Percentiles rank a stretch among this genome's conserved stretches.
Conservation (phyloP, 2,797 vertebrate genomes). For the Sphenopsis melanotis region DNA sequence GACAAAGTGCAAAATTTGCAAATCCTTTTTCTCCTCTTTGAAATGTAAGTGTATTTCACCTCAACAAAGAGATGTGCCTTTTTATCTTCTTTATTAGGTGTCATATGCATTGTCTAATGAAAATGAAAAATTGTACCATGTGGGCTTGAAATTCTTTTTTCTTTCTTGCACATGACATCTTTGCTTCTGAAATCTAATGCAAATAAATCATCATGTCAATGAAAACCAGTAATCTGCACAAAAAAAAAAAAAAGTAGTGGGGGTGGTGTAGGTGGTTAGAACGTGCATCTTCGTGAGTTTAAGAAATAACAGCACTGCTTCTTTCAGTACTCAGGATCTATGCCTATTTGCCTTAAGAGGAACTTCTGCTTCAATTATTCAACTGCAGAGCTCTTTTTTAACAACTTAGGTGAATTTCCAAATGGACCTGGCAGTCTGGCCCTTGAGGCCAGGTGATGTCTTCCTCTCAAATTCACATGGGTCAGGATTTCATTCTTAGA, state of each 20-base stretch:
- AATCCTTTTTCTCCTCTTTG: conserved; percentile 36
- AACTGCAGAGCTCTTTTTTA: background rate
- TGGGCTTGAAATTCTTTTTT: background rate
- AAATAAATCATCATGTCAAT: background rate
- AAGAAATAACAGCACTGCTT: background rate
- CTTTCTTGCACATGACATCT: background rate
- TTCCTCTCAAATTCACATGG: background rate
- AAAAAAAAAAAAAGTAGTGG: background rate
- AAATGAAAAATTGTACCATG: background rate
- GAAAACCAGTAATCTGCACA: background rate
- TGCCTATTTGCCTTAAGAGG: background rate
- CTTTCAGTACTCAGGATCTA: background rate
- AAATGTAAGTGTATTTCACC: conserved; percentile 2
- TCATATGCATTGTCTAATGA: background rate
- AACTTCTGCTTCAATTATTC: background rate
- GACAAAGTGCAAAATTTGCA: conserved; percentile 22
- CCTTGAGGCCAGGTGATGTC: background rate
- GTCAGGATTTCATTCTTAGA: background rate
- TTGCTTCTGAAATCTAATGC: background rate
- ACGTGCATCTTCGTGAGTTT: background rate
- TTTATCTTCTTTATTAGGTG: conserved; percentile 15
- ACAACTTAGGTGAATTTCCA: background rate
- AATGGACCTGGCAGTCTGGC: background rate
- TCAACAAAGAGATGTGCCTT: background rate
- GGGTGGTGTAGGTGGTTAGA: background rate